Percentiles rank a stretch among this genome's conserved stretches.
These are phyloP conservation scores for Ictalurus furcatus DNA, from an alignment of 2,113 vertebrate species.

Conservation along the genomic window DNA sequence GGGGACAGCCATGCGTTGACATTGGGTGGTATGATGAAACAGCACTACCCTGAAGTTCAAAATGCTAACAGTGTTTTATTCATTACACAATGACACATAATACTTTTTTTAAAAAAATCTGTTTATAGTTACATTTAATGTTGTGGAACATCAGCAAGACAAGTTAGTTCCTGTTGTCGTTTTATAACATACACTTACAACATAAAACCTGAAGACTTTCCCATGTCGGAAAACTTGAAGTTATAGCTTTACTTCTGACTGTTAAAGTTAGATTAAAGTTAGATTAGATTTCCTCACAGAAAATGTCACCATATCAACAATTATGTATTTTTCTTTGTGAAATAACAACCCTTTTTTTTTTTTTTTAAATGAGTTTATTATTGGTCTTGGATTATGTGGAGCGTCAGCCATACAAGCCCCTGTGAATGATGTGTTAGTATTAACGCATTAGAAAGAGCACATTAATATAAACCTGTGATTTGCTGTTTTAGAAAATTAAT, in stretches of 20 bases:
- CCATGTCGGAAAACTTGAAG: neutral
- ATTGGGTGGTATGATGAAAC: neutral
- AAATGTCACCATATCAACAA: neutral
- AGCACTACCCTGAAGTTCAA: neutral
- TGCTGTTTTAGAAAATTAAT: neutral
- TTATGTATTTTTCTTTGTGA: neutral
- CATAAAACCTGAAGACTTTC: neutral
- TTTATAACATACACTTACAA: neutral
- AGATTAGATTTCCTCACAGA: neutral
- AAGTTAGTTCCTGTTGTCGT: neutral
- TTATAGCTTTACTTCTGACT: neutral
- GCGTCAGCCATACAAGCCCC: too few species aligned
- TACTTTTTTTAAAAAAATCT: neutral
- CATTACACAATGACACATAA: neutral
- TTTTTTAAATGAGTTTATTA: neutral
- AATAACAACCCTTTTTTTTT: too few species aligned
- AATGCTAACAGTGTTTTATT: neutral
- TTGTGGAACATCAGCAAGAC: neutral
- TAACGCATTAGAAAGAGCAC: neutral
- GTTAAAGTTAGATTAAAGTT: neutral
- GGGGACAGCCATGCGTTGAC: neutral
- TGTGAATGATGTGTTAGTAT: too few species aligned
- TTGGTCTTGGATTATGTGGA: neutral
- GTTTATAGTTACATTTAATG: neutral
- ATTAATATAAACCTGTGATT: neutral